Base-by-base conservation (phyloP, 2,797 vertebrate genomes). In the Hephaestus fuliginosus region DNA sequence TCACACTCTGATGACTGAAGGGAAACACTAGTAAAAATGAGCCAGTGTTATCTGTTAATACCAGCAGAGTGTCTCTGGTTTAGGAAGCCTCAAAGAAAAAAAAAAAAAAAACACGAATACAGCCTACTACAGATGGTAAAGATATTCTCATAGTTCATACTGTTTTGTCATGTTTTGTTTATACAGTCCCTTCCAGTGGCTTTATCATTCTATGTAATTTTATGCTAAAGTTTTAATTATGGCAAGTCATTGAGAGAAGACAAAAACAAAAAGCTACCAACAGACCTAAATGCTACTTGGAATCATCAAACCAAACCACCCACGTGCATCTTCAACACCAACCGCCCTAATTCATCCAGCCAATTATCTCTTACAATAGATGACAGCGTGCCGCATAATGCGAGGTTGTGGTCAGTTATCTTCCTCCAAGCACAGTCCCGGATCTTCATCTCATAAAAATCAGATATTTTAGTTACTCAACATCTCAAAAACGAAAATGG, bases 41-140 rank as follows among this genome's bases (percentile, higher is more conserved):
- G 5, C 44, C 44, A 52, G 2, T 48, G 30, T 76, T 46, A 58
- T 46, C 20, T 48, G 18, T 43, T 52, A 17, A 72, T 61, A 39
- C 30, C 8, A 41, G 46, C 53, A 22, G 15, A 28, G 7, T 46
- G 49, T 68, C 44, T 74, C 14, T 39, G 12, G 43, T 14, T 67
- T 44, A 66, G 39, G 8, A 65, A 22, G 5, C 61, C 70, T 80
- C 14, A 76, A 70, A 81, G 30, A 67, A 71, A 62, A 56, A 64
- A 43, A 44, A 36, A 46, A 30, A 7, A 44, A 39, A 80, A 13
- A 39, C 7, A 51, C 12, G 6, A 10, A 33, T 9, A 2, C 7
- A 58, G 1, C 30, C 51, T 61, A 18, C 13, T 7, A 33, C 6
- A 68, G 14, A 30, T 64, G 33, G 28, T 25, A 56, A 46, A 73